Evolutionary conservation across 2,888 invertebrate species (phyloP), one percentile per base, ranked within the genome.

Genomic region (Neoaliturus tenellus): DNA sequence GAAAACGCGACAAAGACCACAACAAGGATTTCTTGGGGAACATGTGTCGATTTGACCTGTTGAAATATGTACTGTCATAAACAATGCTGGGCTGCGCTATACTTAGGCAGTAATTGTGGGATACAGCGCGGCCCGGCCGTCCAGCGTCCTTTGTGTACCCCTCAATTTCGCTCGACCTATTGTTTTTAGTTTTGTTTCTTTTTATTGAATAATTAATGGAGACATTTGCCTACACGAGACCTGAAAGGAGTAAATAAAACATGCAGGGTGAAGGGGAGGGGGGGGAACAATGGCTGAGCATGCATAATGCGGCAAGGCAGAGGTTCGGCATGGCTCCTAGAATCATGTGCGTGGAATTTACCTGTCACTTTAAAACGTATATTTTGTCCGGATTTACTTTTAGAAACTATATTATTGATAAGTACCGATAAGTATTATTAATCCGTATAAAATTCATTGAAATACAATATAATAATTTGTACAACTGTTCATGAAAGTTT

Each of bases 111-210:
- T 39, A 58, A 62, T 62, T 28, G 62, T 12, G 28, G 62, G 62
- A 62, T 62, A 62, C 62, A 31, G 28, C 55, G 55, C 62, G 20
- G 39, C 8, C 62, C 62, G 55, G 23, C 23, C 44, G 14, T 12
- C 6, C 55, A 20, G 12, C 3, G 55, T 55, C 62, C 62, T 17
- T 17, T 14, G 28, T 14, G 28, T 28, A 62, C 8, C 62, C 62
- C 1, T 17, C 62, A 62, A 62, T 62, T 62, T 62, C 62, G 62
- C 28, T 28, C 62, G 17, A 62, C 62, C 62, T 62, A 62, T 62
- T 62, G 62, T 62, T 62, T 62, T 62, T 62, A 62, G 62, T 62
- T 62, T 62, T 62, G 62, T 62, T 62, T 62, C 62, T 62, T 62
- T 62, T 62, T 62, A 62, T 62, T 62, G 62, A 62, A 62, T 62